Evolutionary conservation across 2,113 vertebrate genomes (phyloP), one percentile per base, ranked within the genome.

Genomic region (Bostrychus sinensis): DNA sequence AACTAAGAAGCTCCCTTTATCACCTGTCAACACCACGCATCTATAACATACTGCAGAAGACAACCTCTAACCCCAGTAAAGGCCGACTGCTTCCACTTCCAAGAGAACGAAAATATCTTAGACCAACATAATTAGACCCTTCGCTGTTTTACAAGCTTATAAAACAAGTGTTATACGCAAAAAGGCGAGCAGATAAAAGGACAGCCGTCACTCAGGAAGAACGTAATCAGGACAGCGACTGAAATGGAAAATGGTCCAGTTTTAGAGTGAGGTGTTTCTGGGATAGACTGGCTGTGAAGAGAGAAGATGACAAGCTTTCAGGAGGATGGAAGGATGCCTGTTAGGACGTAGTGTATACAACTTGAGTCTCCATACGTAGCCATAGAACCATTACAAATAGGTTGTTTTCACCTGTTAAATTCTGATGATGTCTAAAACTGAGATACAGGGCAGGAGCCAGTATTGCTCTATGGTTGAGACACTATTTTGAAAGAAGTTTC

Each of bases 191-290:
- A 72, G 70, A 83, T 78, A 59, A 78, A 83, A 69, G 80, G 78
- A 83, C 83, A 77, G 69, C 84, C 85, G 88, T 85, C 84, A 80
- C 62, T 86, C 78, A 78, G 60, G 36, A 61, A 45, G 43, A 81
- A 67, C 10, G 68, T 37, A 62, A 72, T 84, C 72, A 65, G 34
- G 57, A 48, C 54, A 9, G 10, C 69, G 81, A 78, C 78, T 67
- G 61, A 84, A 83, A 75, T 62, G 75, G 81, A 32, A 32, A 1
- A 32, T 32, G 30, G 30, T 32, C 30, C 30, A 32, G 8, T 32
- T 32, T 32, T 32, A 1, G 5, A 4, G 28, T 30, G 28, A 30
- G 28, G 30, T 32, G 30, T 32, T 32, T 32, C 8, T 32, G 30
- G 3, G 8, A 5, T 32, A 8, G 8, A 7, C 8, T 5, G 30